These are phyloP conservation scores for Chaetops frenatus DNA, from an alignment of 2,113 vertebrate genomes.

Conservation along the genomic window DNA sequence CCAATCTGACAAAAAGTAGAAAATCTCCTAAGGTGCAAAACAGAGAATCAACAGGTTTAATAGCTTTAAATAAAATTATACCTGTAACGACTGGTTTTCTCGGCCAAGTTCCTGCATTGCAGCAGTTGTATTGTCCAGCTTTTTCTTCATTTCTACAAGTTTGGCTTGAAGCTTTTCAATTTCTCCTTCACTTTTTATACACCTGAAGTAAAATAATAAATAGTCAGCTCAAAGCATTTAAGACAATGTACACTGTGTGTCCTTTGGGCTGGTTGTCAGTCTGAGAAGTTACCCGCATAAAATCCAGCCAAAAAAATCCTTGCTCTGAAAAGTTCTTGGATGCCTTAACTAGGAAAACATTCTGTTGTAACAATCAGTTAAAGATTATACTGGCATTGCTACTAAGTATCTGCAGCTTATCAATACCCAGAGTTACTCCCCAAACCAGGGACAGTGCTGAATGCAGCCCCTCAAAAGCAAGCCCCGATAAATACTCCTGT, in stretches of 20 bases:
- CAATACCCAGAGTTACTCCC: background rate
- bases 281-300: background rate
- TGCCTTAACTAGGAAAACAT: background rate
- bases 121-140: conserved; percentile 93
- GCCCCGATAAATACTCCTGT: background rate
- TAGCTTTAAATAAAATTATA: conserved; percentile 38
- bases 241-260: background rate
- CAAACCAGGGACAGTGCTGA: background rate
- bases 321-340: background rate
- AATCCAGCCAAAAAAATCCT: background rate
- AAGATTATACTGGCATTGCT: background rate
- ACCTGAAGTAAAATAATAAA: conserved; percentile 69
- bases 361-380: background rate
- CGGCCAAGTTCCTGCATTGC: conserved; percentile 97
- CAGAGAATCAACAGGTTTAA: background rate
- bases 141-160: conserved; percentile 88
- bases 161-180: conserved; percentile 97
- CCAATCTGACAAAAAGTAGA: background rate
- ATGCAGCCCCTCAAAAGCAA: background rate
- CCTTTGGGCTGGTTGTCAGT: background rate
- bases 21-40: background rate
- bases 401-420: background rate
- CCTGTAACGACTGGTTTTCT: conserved; percentile 97
- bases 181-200: conserved; percentile 95
- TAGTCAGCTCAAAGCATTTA: background rate